Evolutionary conservation across 2,888 invertebrate species (phyloP).

Genomic region (Plusia festucae): DNA sequence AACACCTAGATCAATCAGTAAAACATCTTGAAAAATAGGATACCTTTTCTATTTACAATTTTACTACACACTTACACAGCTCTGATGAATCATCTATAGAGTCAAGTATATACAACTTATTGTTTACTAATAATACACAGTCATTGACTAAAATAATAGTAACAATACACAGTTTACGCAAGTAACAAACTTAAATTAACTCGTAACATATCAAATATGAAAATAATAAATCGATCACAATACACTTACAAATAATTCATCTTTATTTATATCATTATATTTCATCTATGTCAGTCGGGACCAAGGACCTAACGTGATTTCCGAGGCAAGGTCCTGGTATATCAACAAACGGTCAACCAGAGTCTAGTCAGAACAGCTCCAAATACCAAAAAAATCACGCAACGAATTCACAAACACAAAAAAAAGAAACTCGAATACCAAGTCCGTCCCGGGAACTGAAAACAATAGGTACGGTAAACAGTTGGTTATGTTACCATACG

Average conservation of each 20-base stretch:
- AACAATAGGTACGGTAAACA: slow-evolving; percentile 65
- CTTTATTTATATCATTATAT: too few species aligned
- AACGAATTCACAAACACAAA: too few species aligned
- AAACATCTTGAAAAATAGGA: background rate
- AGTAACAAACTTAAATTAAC: background rate
- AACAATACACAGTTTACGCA: background rate
- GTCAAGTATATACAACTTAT: background rate
- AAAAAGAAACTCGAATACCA: background rate
- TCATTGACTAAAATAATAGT: background rate
- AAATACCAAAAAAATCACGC: too few species aligned
- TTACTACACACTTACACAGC: background rate
- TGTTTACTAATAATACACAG: background rate
- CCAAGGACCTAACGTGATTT: too few species aligned
- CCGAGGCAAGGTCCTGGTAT: too few species aligned
- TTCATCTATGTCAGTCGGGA: too few species aligned
- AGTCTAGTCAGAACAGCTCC: too few species aligned
- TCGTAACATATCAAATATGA: background rate
- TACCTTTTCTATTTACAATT: background rate
- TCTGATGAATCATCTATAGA: background rate
- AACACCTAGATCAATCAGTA: too few species aligned
- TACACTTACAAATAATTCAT: too few species aligned
- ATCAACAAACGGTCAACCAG: too few species aligned
- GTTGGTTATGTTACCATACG: slow-evolving; percentile 54
- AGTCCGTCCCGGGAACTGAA: slow-evolving; percentile 55
- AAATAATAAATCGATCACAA: too few species aligned